phyloP scores from a whole-genome alignment of 2,797 vertebrate genomes.

The Streptopelia turtur region DNA sequence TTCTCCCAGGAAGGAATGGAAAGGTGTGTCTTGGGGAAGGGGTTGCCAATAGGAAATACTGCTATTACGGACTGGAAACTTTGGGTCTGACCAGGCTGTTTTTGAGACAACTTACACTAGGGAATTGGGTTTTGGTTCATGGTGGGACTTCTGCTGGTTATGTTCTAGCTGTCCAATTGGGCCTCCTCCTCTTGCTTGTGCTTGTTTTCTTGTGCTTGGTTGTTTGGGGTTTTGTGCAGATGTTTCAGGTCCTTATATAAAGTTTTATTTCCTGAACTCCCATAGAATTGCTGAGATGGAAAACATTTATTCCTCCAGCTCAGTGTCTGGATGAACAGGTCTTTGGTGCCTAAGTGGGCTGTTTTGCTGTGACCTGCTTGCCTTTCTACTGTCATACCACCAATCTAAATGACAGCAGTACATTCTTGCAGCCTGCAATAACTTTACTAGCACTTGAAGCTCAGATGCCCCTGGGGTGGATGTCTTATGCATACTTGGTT shows the following conservation, averaged over 20 bases:
- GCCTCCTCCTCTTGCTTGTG: neutral
- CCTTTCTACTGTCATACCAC: neutral
- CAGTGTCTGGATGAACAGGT: neutral
- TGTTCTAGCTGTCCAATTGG: neutral
- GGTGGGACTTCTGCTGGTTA: neutral
- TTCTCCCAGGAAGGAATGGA: neutral
- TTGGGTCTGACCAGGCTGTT: neutral
- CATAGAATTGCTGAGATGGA: neutral
- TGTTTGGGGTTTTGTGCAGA: neutral
- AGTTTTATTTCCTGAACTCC: neutral
- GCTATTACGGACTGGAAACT: neutral
- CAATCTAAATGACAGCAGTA: neutral
- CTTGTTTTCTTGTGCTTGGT: neutral
- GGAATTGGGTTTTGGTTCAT: neutral
- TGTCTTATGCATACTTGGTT: neutral
- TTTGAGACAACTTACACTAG: neutral
- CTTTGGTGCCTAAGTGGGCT: neutral
- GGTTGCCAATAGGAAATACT: neutral
- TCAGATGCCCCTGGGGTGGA: neutral
- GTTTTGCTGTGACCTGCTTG: neutral
- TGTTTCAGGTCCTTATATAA: neutral
- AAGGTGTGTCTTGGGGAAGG: neutral
- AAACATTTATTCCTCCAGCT: neutral
- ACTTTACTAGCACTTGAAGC: neutral
- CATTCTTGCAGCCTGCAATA: neutral